phyloP scores from a whole-genome alignment of 2,888 invertebrate genomes.

The Polymixis flavicincta region DNA sequence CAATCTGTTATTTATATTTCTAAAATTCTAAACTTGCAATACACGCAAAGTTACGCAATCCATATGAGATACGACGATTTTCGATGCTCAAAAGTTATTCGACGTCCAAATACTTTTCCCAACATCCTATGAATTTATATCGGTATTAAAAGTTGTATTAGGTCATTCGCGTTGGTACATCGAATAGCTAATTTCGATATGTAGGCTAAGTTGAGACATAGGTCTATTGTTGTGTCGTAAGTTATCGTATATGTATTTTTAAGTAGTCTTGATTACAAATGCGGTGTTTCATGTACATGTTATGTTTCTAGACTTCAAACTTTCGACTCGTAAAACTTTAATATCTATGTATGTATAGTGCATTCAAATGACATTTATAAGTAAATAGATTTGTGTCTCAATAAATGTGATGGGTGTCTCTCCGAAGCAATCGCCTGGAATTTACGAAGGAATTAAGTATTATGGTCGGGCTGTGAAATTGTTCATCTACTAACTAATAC shows the following conservation, averaged over 20 bases:
- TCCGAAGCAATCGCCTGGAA: constrained; percentile 16
- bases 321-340: constrained; percentile 22
- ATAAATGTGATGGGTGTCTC: neutral
- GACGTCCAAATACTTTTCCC: constrained; percentile 27
- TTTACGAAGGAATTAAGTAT: constrained; percentile 7
- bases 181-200: constrained; percentile 65
- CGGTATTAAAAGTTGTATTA: constrained; percentile 54
- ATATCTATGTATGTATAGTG: neutral
- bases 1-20: constrained; percentile 10
- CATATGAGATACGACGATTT: constrained; percentile 15
- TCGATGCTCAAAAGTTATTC: constrained; percentile 14
- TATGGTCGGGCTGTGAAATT: neutral
- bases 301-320: constrained; percentile 18
- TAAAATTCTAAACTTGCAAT: constrained; percentile 10
- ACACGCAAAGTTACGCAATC: constrained; percentile 48
- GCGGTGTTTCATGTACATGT: constrained; percentile 19
- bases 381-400: neutral
- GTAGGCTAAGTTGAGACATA: constrained; percentile 67
- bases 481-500: neutral
- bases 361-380: constrained; percentile 4
- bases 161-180: constrained; percentile 62
- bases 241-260: constrained; percentile 58
- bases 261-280: constrained; percentile 54
- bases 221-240: constrained; percentile 58
- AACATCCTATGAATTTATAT: constrained; percentile 64